Evolutionary conservation across 2,113 vertebrate species (phyloP), one percentile per base, ranked within the genome.

Genomic region (Barnardius zonarius): DNA sequence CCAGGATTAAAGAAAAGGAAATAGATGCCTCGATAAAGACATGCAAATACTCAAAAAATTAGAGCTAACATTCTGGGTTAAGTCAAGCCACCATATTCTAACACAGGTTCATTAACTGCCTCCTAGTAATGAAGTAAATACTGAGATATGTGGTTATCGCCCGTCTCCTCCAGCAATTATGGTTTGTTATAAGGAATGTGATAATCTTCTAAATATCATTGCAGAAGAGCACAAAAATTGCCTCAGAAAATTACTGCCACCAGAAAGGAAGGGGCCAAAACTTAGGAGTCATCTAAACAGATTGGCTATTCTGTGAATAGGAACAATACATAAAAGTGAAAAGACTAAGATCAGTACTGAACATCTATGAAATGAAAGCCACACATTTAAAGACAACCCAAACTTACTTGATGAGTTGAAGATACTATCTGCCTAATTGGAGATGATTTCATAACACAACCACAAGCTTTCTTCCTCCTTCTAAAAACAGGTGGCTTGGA

Each of bases 61-160:
- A 23, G 59, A 41, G 7, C 9, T 66, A 48, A 70, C 51, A 33
- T 51, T 76, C 44, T 55, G 25, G 20, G 28, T 35, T 31, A 75
- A 49, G 19, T 64, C 74, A 76, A 51, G 44, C 73, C 87, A 88
- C 43, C 8, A 91, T 91, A 62, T 48, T 78, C 27, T 68, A 13
- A 13, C 23, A n/a, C 62, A 33, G 19, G 17, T 68, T 88, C 66
- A 62, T 35, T 54, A 10, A 88, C 28, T 68, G 63, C 43, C 54
- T 88, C 82, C 37, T 48, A 76, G 70, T 48, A 93, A 72, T 3
- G 1, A 94, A 78, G 73, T 54, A 79, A 90, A 76, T 51, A 61
- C 2, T 0, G 0, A 72, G 23, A 61, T 31, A 43, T 0, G 0
- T 35, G 79, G 39, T 76, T 78, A 86, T 23, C 51, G 61, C 33